Conservation (phyloP, 2,113 vertebrate genomes). For the Bubo scandiacus region DNA sequence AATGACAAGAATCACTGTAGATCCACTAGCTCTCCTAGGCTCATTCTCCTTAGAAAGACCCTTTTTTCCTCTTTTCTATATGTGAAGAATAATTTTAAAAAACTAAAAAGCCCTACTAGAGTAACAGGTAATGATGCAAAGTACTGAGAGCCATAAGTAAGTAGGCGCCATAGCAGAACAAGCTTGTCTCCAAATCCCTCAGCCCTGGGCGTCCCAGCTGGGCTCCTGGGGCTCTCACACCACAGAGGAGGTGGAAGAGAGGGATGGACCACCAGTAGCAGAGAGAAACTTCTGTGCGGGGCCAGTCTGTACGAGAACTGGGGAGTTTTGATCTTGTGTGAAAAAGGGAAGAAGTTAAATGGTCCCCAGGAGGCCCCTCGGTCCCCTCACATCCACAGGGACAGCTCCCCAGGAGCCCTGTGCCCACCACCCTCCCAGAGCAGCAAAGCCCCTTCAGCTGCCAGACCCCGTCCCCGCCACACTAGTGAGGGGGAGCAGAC, state of each 20-base stretch:
- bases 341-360: neutral
- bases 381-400: neutral
- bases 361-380: neutral
- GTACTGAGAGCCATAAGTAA: accelerated
- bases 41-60: neutral
- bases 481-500: accelerated
- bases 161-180: neutral
- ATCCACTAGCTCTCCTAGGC: neutral
- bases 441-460: neutral
- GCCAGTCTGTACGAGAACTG: neutral
- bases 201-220: neutral
- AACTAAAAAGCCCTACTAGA: neutral
- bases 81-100: neutral
- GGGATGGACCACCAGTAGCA: neutral
- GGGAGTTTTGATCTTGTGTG: neutral
- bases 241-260: neutral
- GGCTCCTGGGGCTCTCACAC: neutral
- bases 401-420: neutral
- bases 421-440: neutral
- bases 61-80: neutral
- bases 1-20: neutral
- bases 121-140: neutral
- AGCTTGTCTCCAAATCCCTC: neutral
- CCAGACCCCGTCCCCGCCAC: accelerated
- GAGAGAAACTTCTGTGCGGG: neutral